Conservation (phyloP, 2,797 vertebrate genomes). For the Gadopsis bispinosus region DNA sequence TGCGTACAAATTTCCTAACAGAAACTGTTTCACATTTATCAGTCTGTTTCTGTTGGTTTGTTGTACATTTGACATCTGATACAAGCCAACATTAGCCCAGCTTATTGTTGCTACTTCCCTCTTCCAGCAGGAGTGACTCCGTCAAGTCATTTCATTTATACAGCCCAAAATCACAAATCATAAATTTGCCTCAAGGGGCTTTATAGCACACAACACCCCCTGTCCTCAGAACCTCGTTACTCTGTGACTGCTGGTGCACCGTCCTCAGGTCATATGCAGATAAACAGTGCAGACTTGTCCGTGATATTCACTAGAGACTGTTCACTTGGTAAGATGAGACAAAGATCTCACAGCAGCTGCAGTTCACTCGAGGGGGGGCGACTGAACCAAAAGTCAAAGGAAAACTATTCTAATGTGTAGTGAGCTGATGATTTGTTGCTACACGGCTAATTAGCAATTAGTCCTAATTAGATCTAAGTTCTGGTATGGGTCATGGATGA, state of each 20-base stretch:
- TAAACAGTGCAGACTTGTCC: neutral
- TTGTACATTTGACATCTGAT: neutral
- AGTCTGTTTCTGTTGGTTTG: neutral
- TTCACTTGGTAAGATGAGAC: neutral
- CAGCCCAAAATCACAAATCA: no score
- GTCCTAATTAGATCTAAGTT: constrained; percentile 7
- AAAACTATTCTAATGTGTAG: neutral
- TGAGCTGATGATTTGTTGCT: constrained; percentile 20
- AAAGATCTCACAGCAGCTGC: neutral
- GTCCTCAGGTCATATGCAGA: neutral
- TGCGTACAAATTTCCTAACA: neutral
- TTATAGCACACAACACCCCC: no score
- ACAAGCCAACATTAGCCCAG: neutral
- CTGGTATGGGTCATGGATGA: neutral
- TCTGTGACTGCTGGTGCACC: neutral
- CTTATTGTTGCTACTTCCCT: neutral
- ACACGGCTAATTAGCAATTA: constrained; percentile 40
- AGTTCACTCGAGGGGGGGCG: neutral
- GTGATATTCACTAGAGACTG: neutral
- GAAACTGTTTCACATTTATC: neutral
- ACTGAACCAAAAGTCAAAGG: neutral
- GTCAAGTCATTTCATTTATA: no score
- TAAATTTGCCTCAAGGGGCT: no score
- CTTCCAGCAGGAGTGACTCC: neutral
- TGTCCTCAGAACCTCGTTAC: no score